A percentile compares a stretch with the other conserved stretches of the same genome.
phyloP scores from a whole-genome alignment of 2,888 invertebrate species.

The Pachycephus smyrnensis region DNA sequence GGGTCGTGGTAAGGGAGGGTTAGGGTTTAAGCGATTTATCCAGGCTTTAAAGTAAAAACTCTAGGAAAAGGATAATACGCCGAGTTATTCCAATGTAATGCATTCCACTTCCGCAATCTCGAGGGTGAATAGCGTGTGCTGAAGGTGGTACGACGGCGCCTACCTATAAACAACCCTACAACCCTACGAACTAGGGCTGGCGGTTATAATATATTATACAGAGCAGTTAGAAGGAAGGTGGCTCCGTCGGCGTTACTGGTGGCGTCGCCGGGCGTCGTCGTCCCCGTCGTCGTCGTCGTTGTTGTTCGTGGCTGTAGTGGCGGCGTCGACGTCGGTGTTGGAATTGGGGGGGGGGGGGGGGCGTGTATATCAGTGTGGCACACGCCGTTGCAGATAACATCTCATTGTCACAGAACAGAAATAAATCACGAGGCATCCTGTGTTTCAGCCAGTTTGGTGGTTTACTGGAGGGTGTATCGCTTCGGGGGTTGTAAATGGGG shows the following conservation, averaged over 20 bases:
- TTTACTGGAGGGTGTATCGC: conserved; percentile 16
- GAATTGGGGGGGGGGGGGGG: conserved; percentile 10
- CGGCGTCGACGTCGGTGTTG: conserved; percentile 29
- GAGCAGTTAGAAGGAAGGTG: conserved; percentile 16
- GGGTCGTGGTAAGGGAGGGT: too few relatives aligned
- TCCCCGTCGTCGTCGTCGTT: too few relatives aligned
- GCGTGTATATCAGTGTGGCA: conserved; percentile 38
- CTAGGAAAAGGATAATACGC: conserved; percentile 1
- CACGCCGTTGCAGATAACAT: conserved; percentile 56
- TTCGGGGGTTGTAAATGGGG: conserved; percentile 48
- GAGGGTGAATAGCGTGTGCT: conserved; percentile 42
- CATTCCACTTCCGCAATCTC: conserved; percentile 50
- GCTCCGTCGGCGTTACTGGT: conserved; percentile 32
- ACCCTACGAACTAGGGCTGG: conserved; percentile 12
- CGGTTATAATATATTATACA: conserved; percentile 35
- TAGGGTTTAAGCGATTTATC: too few relatives aligned
- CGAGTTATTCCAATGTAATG: conserved; percentile 36
- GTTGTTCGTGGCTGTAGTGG: background rate
- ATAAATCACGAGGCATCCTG: conserved; percentile 47
- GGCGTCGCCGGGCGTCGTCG: too few relatives aligned
- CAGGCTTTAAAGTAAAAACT: background rate
- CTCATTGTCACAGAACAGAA: conserved; percentile 56
- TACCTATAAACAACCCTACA: conserved; percentile 51
- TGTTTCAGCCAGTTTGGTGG: background rate
- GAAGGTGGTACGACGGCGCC: conserved; percentile 43